Percentiles rank a stretch among this genome's conserved stretches.
Evolutionary conservation across 2,113 vertebrate species (phyloP).

Genomic region (Parus major): DNA sequence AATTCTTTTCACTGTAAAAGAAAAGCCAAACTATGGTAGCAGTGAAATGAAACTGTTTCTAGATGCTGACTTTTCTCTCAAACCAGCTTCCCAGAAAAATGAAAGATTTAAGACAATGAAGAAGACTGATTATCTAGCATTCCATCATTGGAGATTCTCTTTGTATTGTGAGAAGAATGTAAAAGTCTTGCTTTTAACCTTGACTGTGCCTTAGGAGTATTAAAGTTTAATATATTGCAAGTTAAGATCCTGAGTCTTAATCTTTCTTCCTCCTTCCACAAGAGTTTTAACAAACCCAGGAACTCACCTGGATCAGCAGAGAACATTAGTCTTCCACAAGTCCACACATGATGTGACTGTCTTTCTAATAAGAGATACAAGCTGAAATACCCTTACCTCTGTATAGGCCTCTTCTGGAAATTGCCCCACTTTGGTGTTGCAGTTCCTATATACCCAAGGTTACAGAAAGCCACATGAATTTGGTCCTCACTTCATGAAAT

Average conservation of each 20-base stretch:
- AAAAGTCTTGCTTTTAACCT: not conserved
- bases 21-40: not conserved
- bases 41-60: not conserved
- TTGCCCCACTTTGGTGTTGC: not conserved
- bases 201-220: not conserved
- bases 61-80: not conserved
- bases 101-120: not conserved
- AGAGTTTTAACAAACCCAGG: not conserved
- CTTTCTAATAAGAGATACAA: not conserved
- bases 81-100: not conserved
- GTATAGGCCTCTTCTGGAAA: not conserved
- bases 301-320: not conserved
- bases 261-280: not conserved
- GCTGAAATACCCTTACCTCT: not conserved
- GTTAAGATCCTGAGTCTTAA: not conserved
- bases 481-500: not conserved
- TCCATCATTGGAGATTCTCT: not conserved
- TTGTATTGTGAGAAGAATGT: not conserved
- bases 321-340: not conserved
- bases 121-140: not conserved
- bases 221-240: not conserved
- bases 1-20: not conserved
- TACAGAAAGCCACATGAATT: not conserved
- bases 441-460: not conserved
- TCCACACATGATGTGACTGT: not conserved